Evolutionary conservation across 2,113 vertebrate species (phyloP), one percentile per base, ranked within the genome.

Genomic region (Alouatta palliata): DNA sequence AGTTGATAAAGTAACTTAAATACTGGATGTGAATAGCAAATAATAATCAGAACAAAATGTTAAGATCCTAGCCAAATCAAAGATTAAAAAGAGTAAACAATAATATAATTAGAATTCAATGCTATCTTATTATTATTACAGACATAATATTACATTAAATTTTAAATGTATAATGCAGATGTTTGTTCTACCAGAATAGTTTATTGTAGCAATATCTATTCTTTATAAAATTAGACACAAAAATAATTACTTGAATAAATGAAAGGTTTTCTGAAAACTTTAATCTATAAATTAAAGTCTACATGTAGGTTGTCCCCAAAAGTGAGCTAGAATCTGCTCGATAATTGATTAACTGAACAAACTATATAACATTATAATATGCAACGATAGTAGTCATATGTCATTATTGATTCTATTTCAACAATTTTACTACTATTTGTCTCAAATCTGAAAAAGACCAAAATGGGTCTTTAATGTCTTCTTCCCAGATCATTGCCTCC

Each of bases 1-100:
- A 96, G 45, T 89, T 94, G 85, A 97, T 95, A 95, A 95, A 97
- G 82, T 71, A 70, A 93, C 95, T 94, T 97, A 97, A 97, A 86
- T 91, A 92, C 54, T 93, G 54, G 12, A n/a, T 87, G 35, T 64
- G 32, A n/a, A 64, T 84, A 94, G 88, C 52, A 95, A 97, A 95
- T 83, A 97, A 87, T 89, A 83, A 96, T 89, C 58, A 49, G 27
- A 49, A 45, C 49, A 83, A 97, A 92, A 81, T 83, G 61, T 80
- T 95, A 96, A 96, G 75, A 64, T 90, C 40, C 71, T 75, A 94
- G 43, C n/a, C 70, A 95, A 91, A 84, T 88, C 37, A 89, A 95
- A 90, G 40, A 95, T 68, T 75, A 96, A 92, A 92, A 40, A 89
- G 21, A 95, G 13, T 54, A 85, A 97, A 94, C 43, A 68, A 79